phyloP scores from a whole-genome alignment of 2,797 vertebrate genomes.

The Gallinago nigripennis region DNA sequence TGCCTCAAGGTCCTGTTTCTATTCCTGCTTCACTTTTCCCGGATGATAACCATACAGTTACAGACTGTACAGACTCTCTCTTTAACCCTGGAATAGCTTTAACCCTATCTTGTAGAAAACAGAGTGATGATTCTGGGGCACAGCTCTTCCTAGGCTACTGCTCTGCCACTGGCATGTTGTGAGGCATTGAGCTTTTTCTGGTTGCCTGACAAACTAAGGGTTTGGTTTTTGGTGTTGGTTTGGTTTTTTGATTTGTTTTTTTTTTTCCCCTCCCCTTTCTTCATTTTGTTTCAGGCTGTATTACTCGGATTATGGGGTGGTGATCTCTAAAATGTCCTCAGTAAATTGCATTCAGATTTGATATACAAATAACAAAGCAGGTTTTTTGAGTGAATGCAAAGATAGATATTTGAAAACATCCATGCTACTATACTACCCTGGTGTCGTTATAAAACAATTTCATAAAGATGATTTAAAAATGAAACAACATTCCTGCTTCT shows the following conservation, averaged over 20 bases:
- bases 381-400: background rate
- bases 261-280: background rate
- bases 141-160: background rate
- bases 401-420: background rate
- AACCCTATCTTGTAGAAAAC: background rate
- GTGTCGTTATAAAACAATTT: background rate
- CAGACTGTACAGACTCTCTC: background rate
- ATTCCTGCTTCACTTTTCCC: conserved; percentile 36
- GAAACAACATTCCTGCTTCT: background rate
- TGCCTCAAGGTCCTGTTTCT: conserved; percentile 18
- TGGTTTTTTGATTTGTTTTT: background rate
- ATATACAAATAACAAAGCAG: background rate
- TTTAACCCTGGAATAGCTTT: background rate
- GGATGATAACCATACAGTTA: background rate
- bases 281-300: background rate
- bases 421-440: background rate
- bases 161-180: background rate
- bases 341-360: background rate
- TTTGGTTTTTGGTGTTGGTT: background rate
- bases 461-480: background rate
- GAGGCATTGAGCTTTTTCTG: background rate
- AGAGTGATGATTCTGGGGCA: background rate
- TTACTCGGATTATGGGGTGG: background rate
- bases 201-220: background rate
- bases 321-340: background rate